These are phyloP conservation scores for Sorex araneus DNA, from an alignment of 2,113 vertebrate genomes.

Conservation along the genomic window DNA sequence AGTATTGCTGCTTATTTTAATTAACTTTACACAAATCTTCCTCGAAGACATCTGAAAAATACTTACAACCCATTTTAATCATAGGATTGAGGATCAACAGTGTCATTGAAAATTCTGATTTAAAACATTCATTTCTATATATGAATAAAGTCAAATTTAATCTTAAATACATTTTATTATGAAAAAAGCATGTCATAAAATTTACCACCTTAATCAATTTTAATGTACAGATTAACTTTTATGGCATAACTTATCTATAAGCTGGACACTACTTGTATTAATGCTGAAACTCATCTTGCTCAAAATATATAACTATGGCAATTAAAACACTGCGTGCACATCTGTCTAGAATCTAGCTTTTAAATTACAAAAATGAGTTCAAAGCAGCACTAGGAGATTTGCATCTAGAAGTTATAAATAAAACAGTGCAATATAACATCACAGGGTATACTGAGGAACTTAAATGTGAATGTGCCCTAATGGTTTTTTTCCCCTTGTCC, in stretches of 20 bases:
- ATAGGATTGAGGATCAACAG: not conserved
- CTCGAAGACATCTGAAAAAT: not conserved
- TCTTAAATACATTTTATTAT: not conserved
- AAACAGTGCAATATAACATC: slow-evolving; percentile 45
- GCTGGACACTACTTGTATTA: slow-evolving; percentile 12
- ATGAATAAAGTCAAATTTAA: slow-evolving; percentile 22
- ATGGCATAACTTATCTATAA: not conserved
- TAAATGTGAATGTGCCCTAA: not conserved
- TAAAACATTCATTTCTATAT: slow-evolving; percentile 36
- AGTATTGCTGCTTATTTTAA: not conserved
- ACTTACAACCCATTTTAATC: slow-evolving; percentile 19
- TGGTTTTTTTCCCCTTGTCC: slow-evolving; percentile 20
- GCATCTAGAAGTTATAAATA: slow-evolving; percentile 64
- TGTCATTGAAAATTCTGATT: slow-evolving; percentile 22
- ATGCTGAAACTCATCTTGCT: slow-evolving; percentile 38
- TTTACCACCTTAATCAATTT: slow-evolving; percentile 24
- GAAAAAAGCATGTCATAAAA: not conserved
- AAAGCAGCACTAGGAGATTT: slow-evolving; percentile 56
- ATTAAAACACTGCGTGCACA: slow-evolving; percentile 44
- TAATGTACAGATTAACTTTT: not conserved
- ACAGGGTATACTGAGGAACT: not conserved
- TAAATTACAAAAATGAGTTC: slow-evolving; percentile 56
- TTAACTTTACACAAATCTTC: not conserved
- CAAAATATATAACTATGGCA: slow-evolving; percentile 50
- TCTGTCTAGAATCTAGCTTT: slow-evolving; percentile 65